Base-by-base conservation (phyloP, 2,888 invertebrate genomes). In the Linyphia triangularis region DNA sequence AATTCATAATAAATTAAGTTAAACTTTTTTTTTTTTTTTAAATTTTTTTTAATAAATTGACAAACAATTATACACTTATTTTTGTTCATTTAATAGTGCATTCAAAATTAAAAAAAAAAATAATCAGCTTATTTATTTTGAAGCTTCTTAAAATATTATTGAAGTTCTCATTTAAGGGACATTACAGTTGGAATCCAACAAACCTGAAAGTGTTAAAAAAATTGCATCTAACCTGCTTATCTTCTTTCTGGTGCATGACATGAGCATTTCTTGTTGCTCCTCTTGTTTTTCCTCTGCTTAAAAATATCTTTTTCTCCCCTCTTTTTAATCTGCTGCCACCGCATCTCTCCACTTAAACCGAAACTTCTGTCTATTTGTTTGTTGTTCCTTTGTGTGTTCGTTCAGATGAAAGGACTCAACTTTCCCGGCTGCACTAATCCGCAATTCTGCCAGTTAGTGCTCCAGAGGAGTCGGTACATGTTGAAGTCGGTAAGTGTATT, bases 401-500 rank as follows among this genome's bases (percentile, higher is more conserved):
- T 59, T 67, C 69, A 90, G 90, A 89, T 89, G 95, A 98, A 98
- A 95, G 97, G 97, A 94, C 95, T 97, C 94, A 96, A 96, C 95
- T 97, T 97, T 94, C 97, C 97, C 94, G 98, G 98, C 94, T 96
- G 97, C 95, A 96, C 97, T 94, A 97, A 97, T 95, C 96, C 97
- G 93, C 95, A 96, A 94, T 97, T 97, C 95, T 97, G 97, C 95
- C 97, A 97, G 93, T 96, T 97, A 95, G 96, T 98, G 94, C 95
- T 98, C 94, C 98, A 98, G 94, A 96, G 98, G 94, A 98, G 98
- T 94, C 96, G 97, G 94, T 96, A 97, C 95, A 96, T 98, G 94
- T 95, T 98, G 94, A 96, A 96, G 95, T 97, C 97, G 98, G 98
- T 98, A 96, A 96, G 92, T 90, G 73, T 24, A 63, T 13, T 16